phyloP scores from a whole-genome alignment of 2,113 vertebrate species.

The Coptodon rendalli region DNA sequence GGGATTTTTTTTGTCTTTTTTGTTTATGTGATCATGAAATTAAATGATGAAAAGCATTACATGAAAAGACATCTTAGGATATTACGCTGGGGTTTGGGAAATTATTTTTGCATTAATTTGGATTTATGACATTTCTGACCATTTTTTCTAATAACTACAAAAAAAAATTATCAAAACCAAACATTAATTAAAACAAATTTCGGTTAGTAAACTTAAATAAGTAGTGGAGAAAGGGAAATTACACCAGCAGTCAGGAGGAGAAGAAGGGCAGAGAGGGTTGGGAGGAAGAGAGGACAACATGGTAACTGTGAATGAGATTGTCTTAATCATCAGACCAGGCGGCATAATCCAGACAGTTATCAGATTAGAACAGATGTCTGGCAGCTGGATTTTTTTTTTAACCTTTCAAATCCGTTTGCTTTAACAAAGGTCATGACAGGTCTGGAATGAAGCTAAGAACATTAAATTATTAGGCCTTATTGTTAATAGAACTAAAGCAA shows the following conservation, averaged over 20 bases:
- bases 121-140: neutral
- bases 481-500: neutral
- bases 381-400: conserved; percentile 23
- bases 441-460: conserved; percentile 28
- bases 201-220: neutral
- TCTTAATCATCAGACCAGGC: neutral
- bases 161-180: neutral
- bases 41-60: neutral
- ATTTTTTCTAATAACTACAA: neutral
- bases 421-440: conserved; percentile 9
- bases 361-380: conserved; percentile 45
- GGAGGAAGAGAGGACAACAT: neutral
- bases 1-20: neutral
- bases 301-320: neutral
- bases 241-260: neutral
- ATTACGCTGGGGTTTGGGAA: neutral
- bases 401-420: conserved; percentile 45
- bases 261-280: neutral
- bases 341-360: conserved; percentile 54
- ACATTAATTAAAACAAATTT: neutral
- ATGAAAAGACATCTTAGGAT: neutral
- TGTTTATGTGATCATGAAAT: neutral
- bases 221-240: neutral
- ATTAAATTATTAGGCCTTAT: conserved; percentile 23
- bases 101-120: neutral